Conservation (phyloP, 1,140 invertebrate species). For the Danaus plexippus region DNA sequence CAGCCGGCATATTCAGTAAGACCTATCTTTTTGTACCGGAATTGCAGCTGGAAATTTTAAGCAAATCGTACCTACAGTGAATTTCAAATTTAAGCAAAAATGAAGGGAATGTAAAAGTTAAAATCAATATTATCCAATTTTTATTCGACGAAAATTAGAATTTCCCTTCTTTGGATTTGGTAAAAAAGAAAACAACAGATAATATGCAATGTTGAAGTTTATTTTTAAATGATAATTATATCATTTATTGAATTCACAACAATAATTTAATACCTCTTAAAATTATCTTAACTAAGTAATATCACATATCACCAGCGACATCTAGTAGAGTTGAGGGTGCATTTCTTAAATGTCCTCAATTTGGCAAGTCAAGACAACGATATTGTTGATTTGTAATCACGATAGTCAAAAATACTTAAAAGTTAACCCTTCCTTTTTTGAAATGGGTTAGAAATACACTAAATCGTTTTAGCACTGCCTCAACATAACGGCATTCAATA, state of each 20-base stretch:
- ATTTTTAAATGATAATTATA: constrained; percentile 16
- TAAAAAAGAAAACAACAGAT: constrained; percentile 5
- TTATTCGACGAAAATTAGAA: no score
- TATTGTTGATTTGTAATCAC: neutral
- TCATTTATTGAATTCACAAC: constrained; percentile 17
- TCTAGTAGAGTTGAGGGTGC: constrained; percentile 27
- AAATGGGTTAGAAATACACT: no score
- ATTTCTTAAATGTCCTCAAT: constrained; percentile 34
- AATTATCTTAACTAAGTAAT: constrained; percentile 54
- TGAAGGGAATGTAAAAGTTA: no score
- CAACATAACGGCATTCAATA: no score
- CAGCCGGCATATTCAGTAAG: no score
- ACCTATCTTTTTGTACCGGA: neutral
- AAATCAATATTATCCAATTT: no score
- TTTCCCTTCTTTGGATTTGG: no score
- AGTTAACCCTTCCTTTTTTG: no score
- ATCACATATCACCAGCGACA: constrained; percentile 67
- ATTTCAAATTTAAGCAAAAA: no score
- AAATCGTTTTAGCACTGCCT: no score
- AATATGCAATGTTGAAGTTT: constrained; percentile 13
- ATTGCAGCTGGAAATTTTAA: neutral
- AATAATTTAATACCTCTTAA: constrained; percentile 27
- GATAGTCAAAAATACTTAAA: no score
- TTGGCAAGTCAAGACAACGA: constrained; percentile 30
- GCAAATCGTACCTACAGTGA: no score